A percentile compares a stretch with the other conserved stretches of the same genome.
phyloP scores from a whole-genome alignment of 2,113 vertebrate genomes.

The Gadus chalcogrammus region DNA sequence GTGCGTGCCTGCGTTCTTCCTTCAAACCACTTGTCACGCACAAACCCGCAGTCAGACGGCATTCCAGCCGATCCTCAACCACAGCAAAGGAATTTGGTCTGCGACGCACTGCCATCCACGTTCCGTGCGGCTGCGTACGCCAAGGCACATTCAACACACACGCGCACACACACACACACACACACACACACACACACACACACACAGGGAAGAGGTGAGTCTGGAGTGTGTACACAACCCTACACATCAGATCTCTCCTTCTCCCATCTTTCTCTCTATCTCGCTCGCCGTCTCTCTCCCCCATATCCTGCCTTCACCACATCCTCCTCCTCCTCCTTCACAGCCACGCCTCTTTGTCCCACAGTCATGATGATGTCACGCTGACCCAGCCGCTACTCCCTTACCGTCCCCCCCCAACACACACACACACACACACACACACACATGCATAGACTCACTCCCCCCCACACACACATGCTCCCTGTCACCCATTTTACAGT shows the following conservation, averaged over 20 bases:
- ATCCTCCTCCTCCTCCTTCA: conserved; percentile 21
- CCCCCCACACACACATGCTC: conserved; percentile 27
- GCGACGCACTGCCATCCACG: conserved; percentile 28
- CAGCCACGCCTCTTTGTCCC: conserved; percentile 28
- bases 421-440: conserved; percentile 21
- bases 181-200: neutral
- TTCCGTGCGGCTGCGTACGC: conserved; percentile 13
- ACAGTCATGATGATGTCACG: conserved; percentile 51
- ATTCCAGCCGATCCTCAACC: conserved; percentile 60
- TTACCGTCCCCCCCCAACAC: conserved; percentile 13
- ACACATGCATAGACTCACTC: conserved; percentile 14
- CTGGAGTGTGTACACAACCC: too few relatives aligned
- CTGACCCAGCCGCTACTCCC: conserved; percentile 44
- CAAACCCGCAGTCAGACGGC: conserved; percentile 56
- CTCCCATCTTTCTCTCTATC: neutral
- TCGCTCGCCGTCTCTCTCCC: conserved; percentile 7
- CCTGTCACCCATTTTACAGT: conserved; percentile 64
- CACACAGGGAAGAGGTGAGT: neutral
- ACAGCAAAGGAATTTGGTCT: conserved; percentile 34
- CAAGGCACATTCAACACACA: conserved; percentile 9
- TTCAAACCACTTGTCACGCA: conserved; percentile 14
- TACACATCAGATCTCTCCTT: conserved; percentile 3
- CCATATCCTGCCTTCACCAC: neutral
- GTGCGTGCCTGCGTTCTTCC: conserved; percentile 17
- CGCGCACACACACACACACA: conserved; percentile 2